Evolutionary conservation across 2,113 vertebrate species (phyloP), one percentile per base, ranked within the genome.

Genomic region (Mobula birostris): DNA sequence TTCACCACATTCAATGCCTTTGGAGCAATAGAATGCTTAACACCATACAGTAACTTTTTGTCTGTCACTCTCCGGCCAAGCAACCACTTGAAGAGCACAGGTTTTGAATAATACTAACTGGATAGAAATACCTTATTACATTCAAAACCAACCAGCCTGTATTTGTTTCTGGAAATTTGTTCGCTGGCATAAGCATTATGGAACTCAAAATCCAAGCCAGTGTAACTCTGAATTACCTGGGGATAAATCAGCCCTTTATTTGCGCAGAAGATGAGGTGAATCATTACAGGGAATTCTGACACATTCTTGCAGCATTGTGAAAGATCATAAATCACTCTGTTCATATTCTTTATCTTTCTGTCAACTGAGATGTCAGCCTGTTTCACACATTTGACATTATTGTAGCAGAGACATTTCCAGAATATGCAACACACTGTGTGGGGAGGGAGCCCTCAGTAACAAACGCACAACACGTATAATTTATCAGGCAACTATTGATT

Each of bases 241-340:
- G 85, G 61, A 90, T 90, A 90, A 90, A 90, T 66, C 85, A 90
- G n/a, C 29, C 29, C 85, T 90, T 90, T 90, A 90, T 21, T 90
- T 27, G 61, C 32, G 58, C 61, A 68, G 82, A 11, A 58, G 11
- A 85, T 12, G 82, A 85, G 82, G 82, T 85, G 82, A 85, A 85
- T 90, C 61, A 24, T 66, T 90, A 61, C 14, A 66, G 61, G 61
- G 17, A 90, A 90, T 90, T 90, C 61, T 32, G 85, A 90, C 85
- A 88, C 29, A 66, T 90, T n/a, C 85, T 90, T n/a, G 32, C 61
- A 66, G 61, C 15, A 17, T 90, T 90, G 61, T 90, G 85, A 90
- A 68, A 90, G 85, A 90, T 90, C 85, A 90, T 90, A 90, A 90
- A 90, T 90, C 85, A 90, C 85, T 88, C 85, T 90, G 61, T 90